Evolutionary conservation across 2,113 vertebrate species (phyloP).

Genomic region (Podarcis muralis): DNA sequence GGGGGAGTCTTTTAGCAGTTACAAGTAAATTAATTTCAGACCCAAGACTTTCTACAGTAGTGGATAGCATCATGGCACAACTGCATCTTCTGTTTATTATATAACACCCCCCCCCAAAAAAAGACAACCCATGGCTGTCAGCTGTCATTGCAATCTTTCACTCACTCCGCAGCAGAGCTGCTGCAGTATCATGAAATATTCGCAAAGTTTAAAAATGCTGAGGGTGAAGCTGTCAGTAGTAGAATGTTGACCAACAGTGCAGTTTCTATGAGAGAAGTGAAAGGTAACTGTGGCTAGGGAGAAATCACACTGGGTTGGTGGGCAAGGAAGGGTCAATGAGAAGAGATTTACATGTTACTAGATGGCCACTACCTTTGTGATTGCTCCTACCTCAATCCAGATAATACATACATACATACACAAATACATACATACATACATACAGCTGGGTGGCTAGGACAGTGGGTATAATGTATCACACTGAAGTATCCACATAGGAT

Average conservation of each 20-base stretch:
- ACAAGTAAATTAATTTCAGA: rapidly evolving
- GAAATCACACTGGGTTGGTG: background rate
- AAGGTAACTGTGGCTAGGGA: background rate
- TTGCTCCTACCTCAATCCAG: no score
- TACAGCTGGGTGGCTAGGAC: no score
- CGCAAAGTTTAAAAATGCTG: background rate
- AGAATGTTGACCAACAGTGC: background rate
- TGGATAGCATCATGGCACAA: rapidly evolving
- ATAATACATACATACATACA: no score
- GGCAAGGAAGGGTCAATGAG: background rate
- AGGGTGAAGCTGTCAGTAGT: background rate
- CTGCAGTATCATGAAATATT: background rate
- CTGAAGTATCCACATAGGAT: no score
- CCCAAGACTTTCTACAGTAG: rapidly evolving
- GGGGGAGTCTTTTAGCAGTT: rapidly evolving
- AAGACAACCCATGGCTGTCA: background rate
- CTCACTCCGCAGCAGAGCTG: no score
- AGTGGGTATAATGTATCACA: no score
- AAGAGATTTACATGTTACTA: background rate
- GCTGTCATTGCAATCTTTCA: background rate
- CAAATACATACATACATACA: no score
- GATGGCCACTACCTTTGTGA: no score
- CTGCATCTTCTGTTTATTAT: background rate
- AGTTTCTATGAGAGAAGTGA: background rate
- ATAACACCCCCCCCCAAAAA: background rate